phyloP scores from a whole-genome alignment of 2,113 vertebrate genomes.

The Thryonomys swinderianus region DNA sequence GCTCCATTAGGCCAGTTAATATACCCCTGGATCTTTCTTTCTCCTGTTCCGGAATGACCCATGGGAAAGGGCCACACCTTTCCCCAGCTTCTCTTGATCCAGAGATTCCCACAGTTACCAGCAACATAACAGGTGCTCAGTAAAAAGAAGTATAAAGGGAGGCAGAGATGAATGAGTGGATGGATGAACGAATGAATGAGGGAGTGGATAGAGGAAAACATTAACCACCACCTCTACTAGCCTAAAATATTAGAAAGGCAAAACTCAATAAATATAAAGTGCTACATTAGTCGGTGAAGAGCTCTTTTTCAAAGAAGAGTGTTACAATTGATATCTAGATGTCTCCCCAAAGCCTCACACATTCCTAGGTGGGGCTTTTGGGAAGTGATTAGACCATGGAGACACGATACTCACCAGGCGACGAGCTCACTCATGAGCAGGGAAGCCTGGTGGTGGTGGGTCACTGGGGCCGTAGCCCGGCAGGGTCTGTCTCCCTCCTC shows the following conservation, averaged over 20 bases:
- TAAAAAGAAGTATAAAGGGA: background rate
- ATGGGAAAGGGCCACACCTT: background rate
- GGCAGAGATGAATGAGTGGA: background rate
- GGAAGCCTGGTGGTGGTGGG: background rate
- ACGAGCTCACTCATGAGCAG: background rate
- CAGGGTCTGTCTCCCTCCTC: background rate
- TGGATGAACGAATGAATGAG: background rate
- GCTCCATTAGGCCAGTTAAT: background rate
- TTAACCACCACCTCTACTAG: background rate
- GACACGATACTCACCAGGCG: background rate
- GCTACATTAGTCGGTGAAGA: background rate
- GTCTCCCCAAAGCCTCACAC: background rate
- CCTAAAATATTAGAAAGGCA: background rate
- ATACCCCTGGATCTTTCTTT: background rate
- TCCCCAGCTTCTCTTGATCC: background rate
- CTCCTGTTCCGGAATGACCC: background rate
- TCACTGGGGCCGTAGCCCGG: background rate
- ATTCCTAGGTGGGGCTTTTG: background rate
- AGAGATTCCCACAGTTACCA: background rate
- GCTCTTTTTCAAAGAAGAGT: background rate
- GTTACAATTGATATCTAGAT: background rate
- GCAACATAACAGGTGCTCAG: background rate
- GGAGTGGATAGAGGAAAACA: background rate
- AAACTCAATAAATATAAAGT: background rate
- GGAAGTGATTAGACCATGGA: background rate